These are phyloP conservation scores for Drosophila burlai DNA, from an alignment of 1,140 invertebrate genomes.

Conservation along the genomic window DNA sequence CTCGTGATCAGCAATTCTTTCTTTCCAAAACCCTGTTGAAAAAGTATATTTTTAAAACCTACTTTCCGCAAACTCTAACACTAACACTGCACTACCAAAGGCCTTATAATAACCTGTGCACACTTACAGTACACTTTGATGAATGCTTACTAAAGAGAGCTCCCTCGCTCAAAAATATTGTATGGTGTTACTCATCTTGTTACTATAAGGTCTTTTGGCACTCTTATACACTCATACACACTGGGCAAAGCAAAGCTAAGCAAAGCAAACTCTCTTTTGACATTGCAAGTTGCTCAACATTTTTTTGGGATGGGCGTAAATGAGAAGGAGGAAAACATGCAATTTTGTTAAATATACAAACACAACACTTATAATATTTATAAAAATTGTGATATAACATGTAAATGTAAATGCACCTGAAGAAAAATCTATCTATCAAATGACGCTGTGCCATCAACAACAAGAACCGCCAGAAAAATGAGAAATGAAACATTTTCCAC, in stretches of 20 bases:
- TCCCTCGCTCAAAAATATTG: background rate
- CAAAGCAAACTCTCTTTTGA: constrained; percentile 54
- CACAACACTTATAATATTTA: constrained; percentile 67
- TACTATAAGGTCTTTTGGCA: constrained; percentile 5
- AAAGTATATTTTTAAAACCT: constrained; percentile 31
- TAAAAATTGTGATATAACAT: constrained; percentile 81
- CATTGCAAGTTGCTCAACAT: constrained; percentile 65
- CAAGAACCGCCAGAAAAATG: constrained; percentile 24
- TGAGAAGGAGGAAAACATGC: constrained; percentile 42
- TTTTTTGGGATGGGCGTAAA: constrained; percentile 67
- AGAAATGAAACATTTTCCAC: constrained; percentile 40
- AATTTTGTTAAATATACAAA: constrained; percentile 69
- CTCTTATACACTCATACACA: constrained; percentile 7
- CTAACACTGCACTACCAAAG: constrained; percentile 25
- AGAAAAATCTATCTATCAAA: constrained; percentile 78
- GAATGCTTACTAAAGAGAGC: background rate
- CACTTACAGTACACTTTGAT: too few relatives aligned
- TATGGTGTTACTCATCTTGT: background rate
- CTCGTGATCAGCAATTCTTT: constrained; percentile 4
- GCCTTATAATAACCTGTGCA: background rate
- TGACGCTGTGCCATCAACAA: constrained; percentile 77
- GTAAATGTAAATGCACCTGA: constrained; percentile 82
- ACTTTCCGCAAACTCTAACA: constrained; percentile 11
- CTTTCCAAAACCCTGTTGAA: constrained; percentile 17
- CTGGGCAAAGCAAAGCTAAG: constrained; percentile 37